Percentiles rank a stretch among this genome's conserved stretches.
These are phyloP conservation scores for Sinocyclocheilus anshuiensis DNA, from an alignment of 2,113 vertebrate species.

Conservation along the genomic window DNA sequence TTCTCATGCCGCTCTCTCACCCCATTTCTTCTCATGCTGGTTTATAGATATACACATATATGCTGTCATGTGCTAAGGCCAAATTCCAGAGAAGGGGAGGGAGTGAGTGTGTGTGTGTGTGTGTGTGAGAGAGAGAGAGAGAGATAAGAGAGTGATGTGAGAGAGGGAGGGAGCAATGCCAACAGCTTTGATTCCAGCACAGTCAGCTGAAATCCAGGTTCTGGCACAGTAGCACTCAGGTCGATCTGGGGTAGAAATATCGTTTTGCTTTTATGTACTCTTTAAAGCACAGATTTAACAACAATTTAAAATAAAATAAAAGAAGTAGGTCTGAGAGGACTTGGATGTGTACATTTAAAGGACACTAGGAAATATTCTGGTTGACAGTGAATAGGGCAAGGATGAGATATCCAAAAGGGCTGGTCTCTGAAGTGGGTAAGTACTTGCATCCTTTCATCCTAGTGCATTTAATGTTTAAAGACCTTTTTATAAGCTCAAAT, in stretches of 20 bases:
- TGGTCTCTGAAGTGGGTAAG: conserved; percentile 65
- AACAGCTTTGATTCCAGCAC: conserved; percentile 68
- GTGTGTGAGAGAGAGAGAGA: background rate
- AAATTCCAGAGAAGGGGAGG: conserved; percentile 34
- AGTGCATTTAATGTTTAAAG: background rate
- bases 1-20: conserved; percentile 57
- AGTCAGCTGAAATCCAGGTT: conserved; percentile 74
- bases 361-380: background rate
- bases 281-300: background rate
- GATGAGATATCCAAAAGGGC: conserved; percentile 56
- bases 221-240: conserved; percentile 51
- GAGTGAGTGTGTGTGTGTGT: background rate
- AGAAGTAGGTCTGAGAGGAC: conserved; percentile 6
- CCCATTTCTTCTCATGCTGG: background rate
- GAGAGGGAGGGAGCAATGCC: conserved; percentile 62
- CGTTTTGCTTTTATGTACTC: conserved; percentile 16
- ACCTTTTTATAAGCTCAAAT: background rate
- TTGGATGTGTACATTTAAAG: conserved; percentile 41
- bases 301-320: background rate
- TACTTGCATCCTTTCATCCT: conserved; percentile 19
- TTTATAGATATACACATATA: conserved; percentile 52
- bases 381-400: conserved; percentile 45
- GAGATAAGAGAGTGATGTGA: conserved; percentile 48
- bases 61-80: conserved; percentile 61
- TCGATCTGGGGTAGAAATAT: conserved; percentile 39